A percentile compares a stretch with the other conserved stretches of the same genome.
These are phyloP conservation scores for Megaceryle torquata DNA, from an alignment of 2,113 vertebrate genomes.

Conservation along the genomic window DNA sequence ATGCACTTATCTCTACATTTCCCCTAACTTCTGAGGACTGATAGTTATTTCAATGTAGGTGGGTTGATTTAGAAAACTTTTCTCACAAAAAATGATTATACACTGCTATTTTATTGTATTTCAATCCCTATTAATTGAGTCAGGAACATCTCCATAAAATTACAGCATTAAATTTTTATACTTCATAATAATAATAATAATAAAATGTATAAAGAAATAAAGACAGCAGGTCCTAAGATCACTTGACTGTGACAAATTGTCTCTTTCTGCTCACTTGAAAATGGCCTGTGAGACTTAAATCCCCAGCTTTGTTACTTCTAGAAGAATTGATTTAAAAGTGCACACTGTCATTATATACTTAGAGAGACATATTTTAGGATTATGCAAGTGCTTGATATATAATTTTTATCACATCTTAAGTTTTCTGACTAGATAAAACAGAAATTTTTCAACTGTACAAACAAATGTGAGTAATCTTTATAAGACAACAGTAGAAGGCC, in stretches of 20 bases:
- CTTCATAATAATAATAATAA: not conserved
- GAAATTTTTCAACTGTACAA: not conserved
- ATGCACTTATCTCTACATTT: not conserved
- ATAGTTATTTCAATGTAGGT: not conserved
- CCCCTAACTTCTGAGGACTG: not conserved
- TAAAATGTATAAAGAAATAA: not conserved
- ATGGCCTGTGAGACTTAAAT: constrained; percentile 52
- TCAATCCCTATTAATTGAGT: constrained; percentile 25
- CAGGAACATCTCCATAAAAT: constrained; percentile 47
- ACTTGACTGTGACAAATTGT: constrained; percentile 58
- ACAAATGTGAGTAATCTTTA: not conserved
- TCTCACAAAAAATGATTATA: not conserved
- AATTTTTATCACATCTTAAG: not conserved
- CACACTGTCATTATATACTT: constrained; percentile 53
- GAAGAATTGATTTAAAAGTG: constrained; percentile 43
- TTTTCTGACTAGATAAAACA: not conserved
- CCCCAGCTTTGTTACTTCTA: constrained; percentile 35
- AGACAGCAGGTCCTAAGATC: constrained; percentile 51
- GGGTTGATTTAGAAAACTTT: not conserved
- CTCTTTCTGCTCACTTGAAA: constrained; percentile 42
- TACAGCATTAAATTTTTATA: constrained; percentile 43
- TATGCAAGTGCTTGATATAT: constrained; percentile 21
- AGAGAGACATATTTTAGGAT: constrained; percentile 50
- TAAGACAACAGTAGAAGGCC: not conserved
- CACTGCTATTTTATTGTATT: not conserved